Evolutionary conservation across 2,888 invertebrate genomes (phyloP).

Genomic region (Sinodicranocentrus sp.): DNA sequence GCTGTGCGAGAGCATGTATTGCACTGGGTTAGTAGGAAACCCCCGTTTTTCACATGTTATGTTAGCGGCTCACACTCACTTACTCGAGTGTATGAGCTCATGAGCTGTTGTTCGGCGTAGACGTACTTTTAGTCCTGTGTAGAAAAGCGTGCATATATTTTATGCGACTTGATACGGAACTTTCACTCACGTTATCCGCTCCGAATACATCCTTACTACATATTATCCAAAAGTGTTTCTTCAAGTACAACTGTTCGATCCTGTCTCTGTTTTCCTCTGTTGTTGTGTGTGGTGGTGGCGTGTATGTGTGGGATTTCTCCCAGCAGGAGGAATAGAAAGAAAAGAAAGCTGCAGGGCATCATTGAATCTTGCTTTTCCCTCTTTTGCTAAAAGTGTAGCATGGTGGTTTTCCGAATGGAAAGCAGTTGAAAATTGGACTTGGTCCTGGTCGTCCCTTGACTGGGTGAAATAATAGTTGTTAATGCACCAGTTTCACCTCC

Average conservation of each 20-base stretch:
- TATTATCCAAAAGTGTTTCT: not conserved
- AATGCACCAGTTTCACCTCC: conserved; percentile 17
- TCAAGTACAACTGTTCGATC: conserved; percentile 9
- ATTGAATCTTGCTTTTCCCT: conserved; percentile 21
- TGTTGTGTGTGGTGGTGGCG: conserved; percentile 2
- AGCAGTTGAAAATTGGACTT: conserved; percentile 50
- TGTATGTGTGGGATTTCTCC: conserved; percentile 31
- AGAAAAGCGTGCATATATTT: conserved; percentile 7
- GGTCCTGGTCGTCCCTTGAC: conserved; percentile 27
- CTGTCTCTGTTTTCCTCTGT: conserved; percentile 5
- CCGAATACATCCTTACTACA: not conserved
- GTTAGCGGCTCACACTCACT: conserved; percentile 1
- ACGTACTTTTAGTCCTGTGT: not conserved
- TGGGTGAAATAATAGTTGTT: conserved; percentile 26
- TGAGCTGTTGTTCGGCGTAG: not conserved
- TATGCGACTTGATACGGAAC: conserved; percentile 37
- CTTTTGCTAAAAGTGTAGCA: conserved; percentile 6
- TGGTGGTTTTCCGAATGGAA: conserved; percentile 22
- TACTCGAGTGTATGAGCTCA: not conserved
- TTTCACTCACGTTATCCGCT: conserved; percentile 34
- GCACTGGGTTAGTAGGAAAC: not conserved
- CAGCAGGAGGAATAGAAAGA: conserved; percentile 28
- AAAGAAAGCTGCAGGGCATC: conserved; percentile 31
- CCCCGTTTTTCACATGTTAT: too few relatives aligned
- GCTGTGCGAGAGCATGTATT: not conserved